Evolutionary conservation across 2,888 invertebrate genomes (phyloP).

Genomic region (Epirrhoe alternata): DNA sequence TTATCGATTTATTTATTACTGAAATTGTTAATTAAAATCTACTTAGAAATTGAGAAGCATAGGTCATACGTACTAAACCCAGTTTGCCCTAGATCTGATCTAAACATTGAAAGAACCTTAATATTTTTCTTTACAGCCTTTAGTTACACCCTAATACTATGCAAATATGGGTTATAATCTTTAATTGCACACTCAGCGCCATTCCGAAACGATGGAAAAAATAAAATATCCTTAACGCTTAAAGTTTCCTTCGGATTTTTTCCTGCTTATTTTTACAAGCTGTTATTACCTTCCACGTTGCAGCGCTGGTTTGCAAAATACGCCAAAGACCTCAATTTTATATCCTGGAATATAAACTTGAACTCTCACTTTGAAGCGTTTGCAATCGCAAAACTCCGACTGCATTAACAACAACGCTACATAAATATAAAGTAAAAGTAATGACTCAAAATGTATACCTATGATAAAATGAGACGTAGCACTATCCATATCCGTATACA

Average conservation of each 20-base stretch:
- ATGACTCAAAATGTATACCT: too few relatives aligned
- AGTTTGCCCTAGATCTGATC: slow-evolving; percentile 2
- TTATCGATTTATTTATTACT: too few relatives aligned
- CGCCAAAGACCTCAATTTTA: slow-evolving; percentile 12
- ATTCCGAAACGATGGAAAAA: slow-evolving; percentile 50
- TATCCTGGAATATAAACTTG: slow-evolving; percentile 4
- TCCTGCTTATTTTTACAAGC: slow-evolving; percentile 42
- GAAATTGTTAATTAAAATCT: too few relatives aligned
- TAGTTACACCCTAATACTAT: slow-evolving; percentile 64
- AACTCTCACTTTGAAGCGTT: slow-evolving; percentile 6
- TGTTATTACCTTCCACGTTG: slow-evolving; percentile 37
- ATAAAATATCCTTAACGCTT: slow-evolving; percentile 57
- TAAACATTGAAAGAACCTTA: slow-evolving; percentile 48
- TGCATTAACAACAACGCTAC: slow-evolving; percentile 2
- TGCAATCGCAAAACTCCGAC: slow-evolving; percentile 1
- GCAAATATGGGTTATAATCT: slow-evolving; percentile 70
- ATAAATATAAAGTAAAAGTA: not conserved
- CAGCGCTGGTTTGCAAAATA: slow-evolving; percentile 18
- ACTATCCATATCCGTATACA: too few relatives aligned
- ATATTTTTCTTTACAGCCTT: slow-evolving; percentile 56
- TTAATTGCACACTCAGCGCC: slow-evolving; percentile 64
- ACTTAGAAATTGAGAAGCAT: too few relatives aligned
- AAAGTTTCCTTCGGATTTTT: slow-evolving; percentile 52
- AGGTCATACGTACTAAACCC: not conserved
- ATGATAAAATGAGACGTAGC: too few relatives aligned